Evolutionary conservation across 2,888 invertebrate genomes (phyloP), one percentile per base, ranked within the genome.

Genomic region (Caenorhabditis becei): DNA sequence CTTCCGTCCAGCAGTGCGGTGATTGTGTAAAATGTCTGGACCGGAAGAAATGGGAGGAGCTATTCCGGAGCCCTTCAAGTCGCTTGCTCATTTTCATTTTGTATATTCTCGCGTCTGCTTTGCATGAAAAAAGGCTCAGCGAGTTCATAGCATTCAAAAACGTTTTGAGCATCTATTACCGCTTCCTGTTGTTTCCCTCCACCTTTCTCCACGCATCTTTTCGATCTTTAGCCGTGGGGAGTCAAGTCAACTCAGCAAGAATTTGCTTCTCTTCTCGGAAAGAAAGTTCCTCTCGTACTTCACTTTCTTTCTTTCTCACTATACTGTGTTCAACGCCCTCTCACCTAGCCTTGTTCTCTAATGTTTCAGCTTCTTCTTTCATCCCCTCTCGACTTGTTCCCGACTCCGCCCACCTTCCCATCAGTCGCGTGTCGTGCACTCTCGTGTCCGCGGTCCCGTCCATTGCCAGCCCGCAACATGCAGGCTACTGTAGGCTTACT

Each of bases 401-500:
- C 66, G 78, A 78, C 71, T 63, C 78, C 78, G 78, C 78, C 78
- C 69, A 54, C 56, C 44, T 35, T 53, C 32, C 58, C 51, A 59
- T 70, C 71, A 78, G 78, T 78, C 63, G 66, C 61, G 59, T 70
- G 70, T 77, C 63, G 77, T 74, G 74, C 74, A 74, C 69, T 69
- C 72, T 72, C 62, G 72, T 67, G 62, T 62, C 79, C 70, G 69
- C 65, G 66, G 63, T 74, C 69, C 69, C 63, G 77, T 69, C 62
- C 67, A 80, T 70, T 58, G 61, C 59, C 63, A 74, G 70, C 58
- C 56, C 32, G 54, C 54, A 56, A 56, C 32, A 75, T 75, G 75
- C 37, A 66, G 80, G 63, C 80, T 80, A 80, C 80, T 65, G 80
- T 80, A 77, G 61, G 65, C 70, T 66, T 80, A 37, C 47, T 80